Evolutionary conservation across 2,888 invertebrate genomes (phyloP).

Genomic region (Drosophila longiperda): DNA sequence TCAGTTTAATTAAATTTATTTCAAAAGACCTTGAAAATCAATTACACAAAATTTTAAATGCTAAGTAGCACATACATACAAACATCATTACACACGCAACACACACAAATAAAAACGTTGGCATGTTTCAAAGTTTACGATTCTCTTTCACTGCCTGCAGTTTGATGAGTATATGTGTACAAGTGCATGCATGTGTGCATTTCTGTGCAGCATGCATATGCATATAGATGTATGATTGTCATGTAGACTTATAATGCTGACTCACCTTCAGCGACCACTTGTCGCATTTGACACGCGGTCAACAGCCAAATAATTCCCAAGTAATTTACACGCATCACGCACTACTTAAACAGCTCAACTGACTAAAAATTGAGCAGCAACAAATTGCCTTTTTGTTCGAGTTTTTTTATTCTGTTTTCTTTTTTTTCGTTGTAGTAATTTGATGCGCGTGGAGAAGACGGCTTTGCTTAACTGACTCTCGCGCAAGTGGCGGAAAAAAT

Average conservation of each 20-base stretch:
- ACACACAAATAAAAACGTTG: background rate
- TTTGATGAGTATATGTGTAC: background rate
- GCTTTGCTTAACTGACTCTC: slow-evolving; percentile 29
- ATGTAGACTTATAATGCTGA: background rate
- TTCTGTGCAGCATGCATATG: background rate
- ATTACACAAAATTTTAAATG: background rate
- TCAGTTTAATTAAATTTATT: background rate
- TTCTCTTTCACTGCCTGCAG: background rate
- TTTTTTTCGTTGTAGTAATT: slow-evolving; percentile 13
- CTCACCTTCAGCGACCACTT: slow-evolving; percentile 19
- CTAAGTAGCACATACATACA: background rate
- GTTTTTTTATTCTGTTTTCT: background rate
- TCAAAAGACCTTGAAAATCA: background rate
- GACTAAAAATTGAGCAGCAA: background rate
- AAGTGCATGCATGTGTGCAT: background rate
- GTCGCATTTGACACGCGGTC: background rate
- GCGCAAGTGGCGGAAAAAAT: slow-evolving; percentile 16
- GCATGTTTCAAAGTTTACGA: background rate
- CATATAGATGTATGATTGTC: background rate
- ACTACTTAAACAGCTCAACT: background rate
- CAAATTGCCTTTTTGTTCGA: background rate
- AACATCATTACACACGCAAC: background rate
- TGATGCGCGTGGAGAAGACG: slow-evolving; percentile 29
- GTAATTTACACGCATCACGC: slow-evolving; percentile 4
- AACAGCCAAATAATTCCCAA: slow-evolving; percentile 4